Evolutionary conservation across 2,797 vertebrate genomes (phyloP).

Genomic region (Pangasius macronema): DNA sequence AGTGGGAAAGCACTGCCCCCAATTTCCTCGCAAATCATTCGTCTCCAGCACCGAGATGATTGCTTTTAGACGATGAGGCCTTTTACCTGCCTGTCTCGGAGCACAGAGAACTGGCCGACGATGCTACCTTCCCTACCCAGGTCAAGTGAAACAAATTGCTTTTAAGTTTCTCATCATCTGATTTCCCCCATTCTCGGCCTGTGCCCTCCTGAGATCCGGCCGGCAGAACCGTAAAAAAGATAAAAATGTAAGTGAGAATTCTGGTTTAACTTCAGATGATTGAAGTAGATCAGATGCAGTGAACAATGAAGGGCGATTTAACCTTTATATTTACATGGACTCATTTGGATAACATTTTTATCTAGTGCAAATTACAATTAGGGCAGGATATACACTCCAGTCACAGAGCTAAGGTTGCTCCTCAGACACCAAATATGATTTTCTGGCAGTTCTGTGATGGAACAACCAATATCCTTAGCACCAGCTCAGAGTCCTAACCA

Average conservation of each 20-base stretch:
- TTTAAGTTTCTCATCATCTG: constrained; percentile 40
- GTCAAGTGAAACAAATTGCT: constrained; percentile 56
- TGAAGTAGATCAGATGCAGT: not conserved
- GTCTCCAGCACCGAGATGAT: constrained; percentile 53
- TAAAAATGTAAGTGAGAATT: constrained; percentile 15
- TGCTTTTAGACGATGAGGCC: constrained; percentile 59
- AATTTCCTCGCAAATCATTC: constrained; percentile 52
- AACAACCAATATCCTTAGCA: not conserved
- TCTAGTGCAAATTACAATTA: not conserved
- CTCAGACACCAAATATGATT: not conserved
- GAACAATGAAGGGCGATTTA: not conserved
- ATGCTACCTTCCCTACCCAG: constrained; percentile 40
- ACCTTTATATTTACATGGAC: constrained; percentile 1
- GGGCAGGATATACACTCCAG: not conserved
- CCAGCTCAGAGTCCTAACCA: not conserved
- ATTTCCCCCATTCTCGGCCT: constrained; percentile 46
- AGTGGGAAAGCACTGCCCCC: constrained; percentile 54
- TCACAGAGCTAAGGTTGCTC: not conserved
- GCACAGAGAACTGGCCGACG: constrained; percentile 18
- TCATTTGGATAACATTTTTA: not conserved
- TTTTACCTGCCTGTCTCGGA: constrained; percentile 41
- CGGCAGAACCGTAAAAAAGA: constrained; percentile 6
- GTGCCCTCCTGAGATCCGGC: constrained; percentile 39
- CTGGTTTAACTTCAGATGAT: not conserved
- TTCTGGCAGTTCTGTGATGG: not conserved